Evolutionary conservation across 2,888 invertebrate genomes (phyloP).

Genomic region (Polyploca ridens): DNA sequence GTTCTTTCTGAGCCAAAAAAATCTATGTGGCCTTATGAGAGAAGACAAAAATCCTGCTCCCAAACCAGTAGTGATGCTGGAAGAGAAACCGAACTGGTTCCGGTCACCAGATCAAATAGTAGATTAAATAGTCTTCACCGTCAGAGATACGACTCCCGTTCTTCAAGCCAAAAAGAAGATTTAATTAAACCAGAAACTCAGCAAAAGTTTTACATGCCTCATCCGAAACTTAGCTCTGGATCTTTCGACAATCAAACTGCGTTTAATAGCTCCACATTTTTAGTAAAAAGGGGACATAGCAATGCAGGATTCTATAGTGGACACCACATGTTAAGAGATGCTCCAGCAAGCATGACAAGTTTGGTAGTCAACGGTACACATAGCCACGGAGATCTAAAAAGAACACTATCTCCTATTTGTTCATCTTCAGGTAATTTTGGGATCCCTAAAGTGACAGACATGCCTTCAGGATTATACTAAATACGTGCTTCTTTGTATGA

Average conservation of each 20-base stretch:
- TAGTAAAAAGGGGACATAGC: constrained; percentile 85
- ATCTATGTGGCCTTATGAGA: constrained; percentile 71
- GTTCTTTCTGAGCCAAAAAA: constrained; percentile 84
- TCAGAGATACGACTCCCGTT: constrained; percentile 59
- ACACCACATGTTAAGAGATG: constrained; percentile 74
- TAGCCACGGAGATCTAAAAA: constrained; percentile 75
- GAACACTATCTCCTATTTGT: constrained; percentile 71
- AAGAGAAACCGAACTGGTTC: constrained; percentile 68
- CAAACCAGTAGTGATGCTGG: constrained; percentile 71
- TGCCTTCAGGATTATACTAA: constrained; percentile 89
- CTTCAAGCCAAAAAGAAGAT: constrained; percentile 56
- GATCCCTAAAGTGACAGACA: constrained; percentile 87
- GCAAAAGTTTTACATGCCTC: constrained; percentile 68
- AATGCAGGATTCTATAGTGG: constrained; percentile 88
- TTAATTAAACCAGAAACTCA: constrained; percentile 59
- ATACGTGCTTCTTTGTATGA: constrained; percentile 43
- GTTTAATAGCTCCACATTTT: constrained; percentile 82
- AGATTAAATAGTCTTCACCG: constrained; percentile 46
- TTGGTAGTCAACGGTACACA: constrained; percentile 74
- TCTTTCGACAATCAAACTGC: constrained; percentile 65
- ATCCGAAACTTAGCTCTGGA: constrained; percentile 61
- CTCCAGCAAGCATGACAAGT: constrained; percentile 79
- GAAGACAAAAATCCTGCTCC: constrained; percentile 71
- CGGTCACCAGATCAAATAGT: constrained; percentile 64
- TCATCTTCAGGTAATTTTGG: constrained; percentile 69